Base-by-base conservation (phyloP, 2,113 vertebrate genomes). In the Zosterops borbonicus region DNA sequence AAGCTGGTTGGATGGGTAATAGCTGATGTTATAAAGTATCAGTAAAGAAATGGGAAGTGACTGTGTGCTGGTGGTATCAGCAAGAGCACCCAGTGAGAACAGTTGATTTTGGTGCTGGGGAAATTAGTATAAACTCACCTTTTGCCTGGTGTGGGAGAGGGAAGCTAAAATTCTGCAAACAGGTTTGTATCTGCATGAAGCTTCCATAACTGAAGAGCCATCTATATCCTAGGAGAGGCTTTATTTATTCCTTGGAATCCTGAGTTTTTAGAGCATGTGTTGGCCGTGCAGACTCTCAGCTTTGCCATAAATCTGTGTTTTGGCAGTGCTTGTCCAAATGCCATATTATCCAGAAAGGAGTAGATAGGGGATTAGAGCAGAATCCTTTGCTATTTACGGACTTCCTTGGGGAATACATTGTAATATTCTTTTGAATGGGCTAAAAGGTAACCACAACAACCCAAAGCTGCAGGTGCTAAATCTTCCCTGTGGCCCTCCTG, bases 381-480 rank as follows among this genome's bases (percentile, higher is more conserved):
- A 96, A 93, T 93, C 90, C 89, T 92, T 92, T 76, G 14, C 87
- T 93, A 90, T 96, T 96, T 94, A 79, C 49, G 89, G 82, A 85
- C 71, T 74, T 62, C 90, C 87, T 95, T 85, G 89, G 88, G 73
- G 87, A 90, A 85, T 78, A 50, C 15, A 12, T 80, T 92, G 78
- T 87, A 86, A 50, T 94, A 50, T 37, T 86, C 82, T 84, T 96
- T 77, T 90, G 93, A 95, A 73, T 89, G 5, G 35, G 68, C 84
- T 91, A 16, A 96, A 97, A 89, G 89, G 83, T 95, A 97, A 95
- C 90, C 80, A 78, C 87, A 96, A 93, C 90, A 80, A 56, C 73
- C 68, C 89, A 28, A n/a, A 25, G 91, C 83, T 75, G 82, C 55
- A 13, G 4, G 1, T 31, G 68, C 41, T 87, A 9, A 91, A 78